phyloP scores from a whole-genome alignment of 1,140 invertebrate genomes.

The Papilio aristodemus region DNA sequence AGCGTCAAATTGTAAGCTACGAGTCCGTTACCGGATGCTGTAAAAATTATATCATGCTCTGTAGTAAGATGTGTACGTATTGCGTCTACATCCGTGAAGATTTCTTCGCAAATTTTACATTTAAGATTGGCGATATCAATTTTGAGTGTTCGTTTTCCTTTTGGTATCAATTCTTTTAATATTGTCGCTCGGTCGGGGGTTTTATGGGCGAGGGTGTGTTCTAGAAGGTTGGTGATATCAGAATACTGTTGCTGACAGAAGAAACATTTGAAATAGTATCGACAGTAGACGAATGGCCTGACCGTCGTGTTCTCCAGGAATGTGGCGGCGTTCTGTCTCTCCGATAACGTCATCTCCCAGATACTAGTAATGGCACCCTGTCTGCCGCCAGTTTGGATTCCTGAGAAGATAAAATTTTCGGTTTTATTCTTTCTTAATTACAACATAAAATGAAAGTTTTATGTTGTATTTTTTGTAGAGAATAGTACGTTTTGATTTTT shows the following conservation, averaged over 20 bases:
- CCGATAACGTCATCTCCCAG: constrained; percentile 64
- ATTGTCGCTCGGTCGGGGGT: constrained; percentile 42
- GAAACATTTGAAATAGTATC: constrained; percentile 66
- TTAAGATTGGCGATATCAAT: constrained; percentile 59
- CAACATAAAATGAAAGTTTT: no score
- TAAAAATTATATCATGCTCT: constrained; percentile 53
- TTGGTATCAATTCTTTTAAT: constrained; percentile 52
- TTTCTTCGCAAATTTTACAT: constrained; percentile 50
- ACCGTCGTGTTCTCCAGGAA: constrained; percentile 55
- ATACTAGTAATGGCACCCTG: constrained; percentile 55
- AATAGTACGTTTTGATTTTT: no score
- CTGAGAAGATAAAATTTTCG: constrained; percentile 56
- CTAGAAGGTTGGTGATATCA: constrained; percentile 48
- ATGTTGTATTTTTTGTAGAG: no score
- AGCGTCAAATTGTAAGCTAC: constrained; percentile 54
- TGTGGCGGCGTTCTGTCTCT: constrained; percentile 55
- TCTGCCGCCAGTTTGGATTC: constrained; percentile 41
- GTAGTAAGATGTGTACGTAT: constrained; percentile 49
- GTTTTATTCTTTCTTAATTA: constrained; percentile 41
- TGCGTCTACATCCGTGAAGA: constrained; percentile 45
- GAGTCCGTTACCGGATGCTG: constrained; percentile 54
- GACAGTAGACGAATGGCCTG: constrained; percentile 56
- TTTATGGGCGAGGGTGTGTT: constrained; percentile 48
- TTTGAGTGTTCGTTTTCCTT: constrained; percentile 57
- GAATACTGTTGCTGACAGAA: constrained; percentile 56